Evolutionary conservation across 2,888 invertebrate genomes (phyloP), one percentile per base, ranked within the genome.

Genomic region (Phengaris alcon): DNA sequence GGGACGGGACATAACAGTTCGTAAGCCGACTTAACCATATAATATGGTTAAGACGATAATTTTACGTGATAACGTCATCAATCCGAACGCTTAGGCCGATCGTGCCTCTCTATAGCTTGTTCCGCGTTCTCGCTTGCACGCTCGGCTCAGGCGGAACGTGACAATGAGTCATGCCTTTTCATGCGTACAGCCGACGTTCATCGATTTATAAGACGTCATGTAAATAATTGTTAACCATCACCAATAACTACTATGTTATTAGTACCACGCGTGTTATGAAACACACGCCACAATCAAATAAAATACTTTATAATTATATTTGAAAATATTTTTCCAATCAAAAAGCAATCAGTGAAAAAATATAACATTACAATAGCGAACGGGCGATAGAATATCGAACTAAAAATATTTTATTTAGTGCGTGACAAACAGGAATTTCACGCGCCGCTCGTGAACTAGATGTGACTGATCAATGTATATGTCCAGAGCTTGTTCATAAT

Each of bases 341-440:
- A 64, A 64, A 64, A 64, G 70, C 70, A 48, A 70, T 51, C 70
- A 70, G 51, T 48, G 51, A 70, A 70, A 51, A 70, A 64, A 22
- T 22, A 22, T 22, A 64, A 51, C 9, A 70, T 48, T 22, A 15
- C 70, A 15, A 48, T 15, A 48, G 48, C 48, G 46, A 72, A 12
- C 46, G 52, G 22, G 72, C 72, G 54, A 72, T 72, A 54, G 22
- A 72, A 72, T 51, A 22, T 70, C 35, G 12, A 12, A 15, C 35
- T 52, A 72, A 72, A 70, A 72, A 72, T 52, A 72, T 72, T 72
- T 70, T 72, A 72, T 72, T 54, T 72, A 72, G 72, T 35, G 52
- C 52, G 54, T 72, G 72, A 72, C 72, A 72, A 72, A 72, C 72
- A 72, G 35, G 72, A 72, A 72, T 54, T 72, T 72, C 72, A 54